A percentile compares a stretch with the other conserved stretches of the same genome.
These are phyloP conservation scores for Megastigmus dorsalis DNA, from an alignment of 2,888 invertebrate genomes.

Conservation along the genomic window DNA sequence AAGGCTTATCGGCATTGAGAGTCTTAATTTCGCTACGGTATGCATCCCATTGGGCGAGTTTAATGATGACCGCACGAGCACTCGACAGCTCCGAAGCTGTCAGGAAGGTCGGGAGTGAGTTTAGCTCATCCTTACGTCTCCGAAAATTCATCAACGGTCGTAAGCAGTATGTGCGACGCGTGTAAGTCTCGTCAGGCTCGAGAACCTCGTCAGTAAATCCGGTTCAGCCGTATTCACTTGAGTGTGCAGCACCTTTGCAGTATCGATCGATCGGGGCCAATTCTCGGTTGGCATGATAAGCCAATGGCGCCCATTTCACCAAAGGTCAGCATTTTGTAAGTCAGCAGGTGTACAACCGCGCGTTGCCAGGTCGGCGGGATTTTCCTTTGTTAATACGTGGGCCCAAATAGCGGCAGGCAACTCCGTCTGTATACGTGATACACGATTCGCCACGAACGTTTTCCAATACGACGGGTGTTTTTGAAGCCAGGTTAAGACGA, in stretches of 20 bases:
- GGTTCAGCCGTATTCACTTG: constrained; percentile 4
- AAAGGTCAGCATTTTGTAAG: no score
- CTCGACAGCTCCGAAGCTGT: no score
- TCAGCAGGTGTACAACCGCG: constrained; percentile 29
- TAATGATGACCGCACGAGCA: no score
- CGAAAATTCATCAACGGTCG: no score
- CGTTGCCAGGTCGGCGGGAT: constrained; percentile 49
- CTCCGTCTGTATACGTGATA: constrained; percentile 39
- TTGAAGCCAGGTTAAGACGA: constrained; percentile 53
- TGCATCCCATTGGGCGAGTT: no score
- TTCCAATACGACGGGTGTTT: constrained; percentile 49
- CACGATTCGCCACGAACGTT: constrained; percentile 48
- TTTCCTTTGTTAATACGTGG: constrained; percentile 32
- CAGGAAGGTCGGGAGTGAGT: no score
- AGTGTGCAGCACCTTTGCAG: neutral
- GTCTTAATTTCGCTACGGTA: no score
- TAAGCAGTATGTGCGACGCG: constrained; percentile 1
- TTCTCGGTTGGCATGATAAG: neutral
- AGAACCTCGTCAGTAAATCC: constrained; percentile 28
- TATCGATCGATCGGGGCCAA: constrained; percentile 19
- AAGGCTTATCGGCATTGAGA: no score
- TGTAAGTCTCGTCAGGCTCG: constrained; percentile 7
- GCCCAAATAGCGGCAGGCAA: constrained; percentile 20
- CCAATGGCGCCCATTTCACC: constrained; percentile 50
- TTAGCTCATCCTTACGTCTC: no score